Conservation (phyloP, 2,113 vertebrate species). For the Elephas maximus region DNA sequence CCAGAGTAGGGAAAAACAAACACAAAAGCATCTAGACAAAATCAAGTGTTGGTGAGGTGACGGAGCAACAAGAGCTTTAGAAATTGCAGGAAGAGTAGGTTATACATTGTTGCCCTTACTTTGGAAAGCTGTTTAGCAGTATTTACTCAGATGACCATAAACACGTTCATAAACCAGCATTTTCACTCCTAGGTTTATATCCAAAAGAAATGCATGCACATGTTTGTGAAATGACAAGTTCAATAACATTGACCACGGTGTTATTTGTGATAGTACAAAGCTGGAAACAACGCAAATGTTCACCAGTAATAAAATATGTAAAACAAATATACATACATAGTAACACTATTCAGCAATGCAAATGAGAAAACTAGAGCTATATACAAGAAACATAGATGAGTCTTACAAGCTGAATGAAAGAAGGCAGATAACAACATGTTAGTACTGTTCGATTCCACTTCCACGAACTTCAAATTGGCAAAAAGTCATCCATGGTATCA, state of each 20-base stretch:
- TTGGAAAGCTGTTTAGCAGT: not conserved
- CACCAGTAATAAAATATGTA: constrained; percentile 21
- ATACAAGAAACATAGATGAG: not conserved
- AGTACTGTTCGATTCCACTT: not conserved
- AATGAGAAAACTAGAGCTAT: not conserved
- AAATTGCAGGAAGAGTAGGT: not conserved
- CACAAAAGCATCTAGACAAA: not conserved
- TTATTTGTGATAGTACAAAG: not conserved
- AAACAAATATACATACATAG: not conserved
- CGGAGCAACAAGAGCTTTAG: not conserved
- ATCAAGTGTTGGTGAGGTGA: not conserved
- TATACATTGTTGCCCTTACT: not conserved
- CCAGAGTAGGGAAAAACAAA: not conserved
- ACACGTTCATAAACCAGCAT: not conserved
- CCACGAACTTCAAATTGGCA: not conserved
- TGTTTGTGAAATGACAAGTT: not conserved
- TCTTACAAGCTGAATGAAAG: not conserved
- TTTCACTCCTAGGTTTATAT: not conserved
- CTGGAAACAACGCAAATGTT: not conserved
- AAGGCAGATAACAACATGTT: not conserved
- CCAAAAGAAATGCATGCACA: not conserved
- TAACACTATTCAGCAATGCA: not conserved
- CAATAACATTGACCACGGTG: not conserved
- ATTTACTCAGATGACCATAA: constrained; percentile 11
- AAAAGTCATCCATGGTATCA: not conserved